phyloP scores from a whole-genome alignment of 2,113 vertebrate genomes.

The Chascanopsetta lugubris region DNA sequence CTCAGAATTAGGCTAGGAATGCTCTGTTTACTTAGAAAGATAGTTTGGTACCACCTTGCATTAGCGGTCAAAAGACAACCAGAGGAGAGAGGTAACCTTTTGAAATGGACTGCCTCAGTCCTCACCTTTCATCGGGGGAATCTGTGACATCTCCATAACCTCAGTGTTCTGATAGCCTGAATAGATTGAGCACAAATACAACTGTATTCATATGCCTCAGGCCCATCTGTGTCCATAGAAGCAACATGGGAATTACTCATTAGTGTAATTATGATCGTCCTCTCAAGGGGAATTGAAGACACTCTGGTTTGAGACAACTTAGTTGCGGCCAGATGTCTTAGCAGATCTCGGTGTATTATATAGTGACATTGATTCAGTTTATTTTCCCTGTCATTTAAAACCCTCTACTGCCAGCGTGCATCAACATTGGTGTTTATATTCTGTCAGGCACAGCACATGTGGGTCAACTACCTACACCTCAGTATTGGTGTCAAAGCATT shows the following conservation, averaged over 20 bases:
- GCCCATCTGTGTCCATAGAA: slow-evolving; percentile 28
- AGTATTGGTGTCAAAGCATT: too few species aligned
- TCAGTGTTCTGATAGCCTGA: slow-evolving; percentile 15
- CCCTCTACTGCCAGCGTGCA: too few species aligned
- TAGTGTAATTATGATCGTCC: slow-evolving; percentile 44
- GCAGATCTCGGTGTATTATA: too few species aligned
- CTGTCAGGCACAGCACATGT: too few species aligned
- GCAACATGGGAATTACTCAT: slow-evolving; percentile 52
- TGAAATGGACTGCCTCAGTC: not conserved
- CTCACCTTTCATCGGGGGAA: slow-evolving; percentile 18
- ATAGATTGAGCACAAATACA: slow-evolving; percentile 30
- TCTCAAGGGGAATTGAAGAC: slow-evolving; percentile 44
- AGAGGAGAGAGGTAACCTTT: slow-evolving; percentile 19
- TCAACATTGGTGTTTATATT: too few species aligned
- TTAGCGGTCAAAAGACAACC: slow-evolving; percentile 19
- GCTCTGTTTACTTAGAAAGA: too few species aligned
- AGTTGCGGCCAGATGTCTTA: too few species aligned
- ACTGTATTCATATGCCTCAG: slow-evolving; percentile 3
- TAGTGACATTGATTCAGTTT: too few species aligned
- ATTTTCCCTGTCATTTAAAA: too few species aligned
- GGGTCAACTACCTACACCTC: too few species aligned
- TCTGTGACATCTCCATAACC: slow-evolving; percentile 38
- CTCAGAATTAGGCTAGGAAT: too few species aligned
- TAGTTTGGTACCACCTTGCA: slow-evolving; percentile 6
- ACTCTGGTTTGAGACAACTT: slow-evolving; percentile 8